Percentiles rank a stretch among this genome's conserved stretches.
phyloP scores from a whole-genome alignment of 2,797 vertebrate genomes.

The Fistularia commersonii region DNA sequence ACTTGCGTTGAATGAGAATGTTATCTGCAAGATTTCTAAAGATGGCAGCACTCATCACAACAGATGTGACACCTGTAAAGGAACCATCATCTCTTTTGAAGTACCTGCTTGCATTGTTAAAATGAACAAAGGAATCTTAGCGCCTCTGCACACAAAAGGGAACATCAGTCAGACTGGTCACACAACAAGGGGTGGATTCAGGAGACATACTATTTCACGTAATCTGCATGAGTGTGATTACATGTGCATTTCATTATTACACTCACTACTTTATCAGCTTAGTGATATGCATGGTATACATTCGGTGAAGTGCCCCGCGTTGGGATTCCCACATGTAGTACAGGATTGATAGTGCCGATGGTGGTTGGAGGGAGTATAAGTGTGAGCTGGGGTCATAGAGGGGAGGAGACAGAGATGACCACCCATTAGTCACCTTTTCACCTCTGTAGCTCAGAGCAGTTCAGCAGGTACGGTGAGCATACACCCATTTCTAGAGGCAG shows the following conservation, averaged over 20 bases:
- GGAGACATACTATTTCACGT: constrained; percentile 31
- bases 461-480: constrained; percentile 45
- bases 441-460: constrained; percentile 58
- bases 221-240: constrained; percentile 20
- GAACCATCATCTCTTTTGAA: constrained; percentile 69
- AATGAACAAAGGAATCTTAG: constrained; percentile 70
- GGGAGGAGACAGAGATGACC: constrained; percentile 44
- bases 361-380: constrained; percentile 21
- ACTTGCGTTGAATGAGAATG: constrained; percentile 46
- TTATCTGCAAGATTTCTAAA: constrained; percentile 57
- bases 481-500: constrained; percentile 13
- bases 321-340: constrained; percentile 2
- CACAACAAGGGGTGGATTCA: constrained; percentile 31
- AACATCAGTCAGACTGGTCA: constrained; percentile 59
- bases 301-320: too few relatives aligned
- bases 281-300: too few relatives aligned
- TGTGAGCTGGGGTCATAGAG: constrained; percentile 21
- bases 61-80: constrained; percentile 69
- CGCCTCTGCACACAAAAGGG: constrained; percentile 68
- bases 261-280: neutral
- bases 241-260: constrained; percentile 9
- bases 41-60: constrained; percentile 50
- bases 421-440: constrained; percentile 76
- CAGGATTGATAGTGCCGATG: constrained; percentile 16
- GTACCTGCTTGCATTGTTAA: constrained; percentile 75